These are phyloP conservation scores for Montipora capricornis DNA, from an alignment of 64 coral and sea anemone genomes.

Conservation along the genomic window DNA sequence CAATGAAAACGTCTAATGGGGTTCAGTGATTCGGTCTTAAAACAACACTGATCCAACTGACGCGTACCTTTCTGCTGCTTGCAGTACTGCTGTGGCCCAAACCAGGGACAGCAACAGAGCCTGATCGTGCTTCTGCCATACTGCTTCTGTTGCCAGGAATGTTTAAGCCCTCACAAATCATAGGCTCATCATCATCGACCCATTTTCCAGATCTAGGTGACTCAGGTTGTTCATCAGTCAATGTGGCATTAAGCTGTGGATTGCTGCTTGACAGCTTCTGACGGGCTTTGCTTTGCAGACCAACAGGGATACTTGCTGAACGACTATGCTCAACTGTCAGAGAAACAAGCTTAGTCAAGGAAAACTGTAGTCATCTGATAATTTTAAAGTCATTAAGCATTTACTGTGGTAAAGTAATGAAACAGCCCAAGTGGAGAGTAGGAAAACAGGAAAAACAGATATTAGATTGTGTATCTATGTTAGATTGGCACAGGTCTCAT, in stretches of 20 bases:
- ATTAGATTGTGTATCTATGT: too few species aligned
- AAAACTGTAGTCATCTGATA: background rate
- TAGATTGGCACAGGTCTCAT: too few species aligned
- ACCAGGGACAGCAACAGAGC: conserved; percentile 72
- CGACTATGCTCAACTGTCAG: conserved; percentile 8
- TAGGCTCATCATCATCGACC: conserved; percentile 59
- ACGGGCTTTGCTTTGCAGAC: conserved; percentile 50
- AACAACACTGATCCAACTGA: too few species aligned
- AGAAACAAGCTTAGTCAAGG: background rate
- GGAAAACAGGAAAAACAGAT: too few species aligned
- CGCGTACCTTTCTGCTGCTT: conserved; percentile 84
- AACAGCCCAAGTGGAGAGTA: too few species aligned
- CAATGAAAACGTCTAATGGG: too few species aligned
- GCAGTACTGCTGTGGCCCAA: conserved; percentile 9
- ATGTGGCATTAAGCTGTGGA: conserved; percentile 84
- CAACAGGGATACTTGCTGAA: conserved; percentile 70
- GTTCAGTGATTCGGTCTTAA: too few species aligned
- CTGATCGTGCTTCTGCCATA: conserved; percentile 84
- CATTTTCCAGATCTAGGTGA: conserved; percentile 38
- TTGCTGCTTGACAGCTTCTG: conserved; percentile 88
- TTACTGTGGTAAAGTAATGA: too few species aligned
- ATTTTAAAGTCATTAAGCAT: too few species aligned
- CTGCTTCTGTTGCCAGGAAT: conserved; percentile 90
- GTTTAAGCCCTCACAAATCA: conserved; percentile 62
- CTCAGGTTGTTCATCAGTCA: conserved; percentile 40